phyloP scores from a whole-genome alignment of 2,797 vertebrate species.

The Odontamblyopus lacepedii region DNA sequence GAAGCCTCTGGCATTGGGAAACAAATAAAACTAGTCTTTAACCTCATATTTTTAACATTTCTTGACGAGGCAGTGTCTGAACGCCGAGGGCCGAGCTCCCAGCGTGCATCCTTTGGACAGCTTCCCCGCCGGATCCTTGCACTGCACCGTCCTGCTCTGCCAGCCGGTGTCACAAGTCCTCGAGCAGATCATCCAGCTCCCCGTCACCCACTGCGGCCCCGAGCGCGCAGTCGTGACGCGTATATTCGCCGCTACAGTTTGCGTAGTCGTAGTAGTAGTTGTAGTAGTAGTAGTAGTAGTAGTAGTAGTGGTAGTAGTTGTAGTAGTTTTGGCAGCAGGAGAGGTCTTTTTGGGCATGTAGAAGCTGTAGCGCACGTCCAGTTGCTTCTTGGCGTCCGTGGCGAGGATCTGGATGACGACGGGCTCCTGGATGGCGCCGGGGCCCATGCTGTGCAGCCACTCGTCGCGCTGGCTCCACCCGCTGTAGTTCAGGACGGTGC shows the following conservation, averaged over 20 bases:
- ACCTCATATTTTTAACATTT: constrained; percentile 82
- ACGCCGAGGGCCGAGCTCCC: constrained; percentile 87
- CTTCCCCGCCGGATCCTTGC: constrained; percentile 88
- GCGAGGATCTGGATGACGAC: constrained; percentile 92
- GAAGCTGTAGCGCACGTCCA: constrained; percentile 97
- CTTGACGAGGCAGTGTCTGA: constrained; percentile 92
- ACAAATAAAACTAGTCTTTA: background rate
- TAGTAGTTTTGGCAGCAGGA: constrained; percentile 17
- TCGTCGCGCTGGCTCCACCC: constrained; percentile 96
- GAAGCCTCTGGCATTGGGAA: constrained; percentile 15
- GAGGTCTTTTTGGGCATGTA: constrained; percentile 83
- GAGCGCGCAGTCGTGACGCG: constrained; percentile 37
- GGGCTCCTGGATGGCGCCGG: constrained; percentile 85
- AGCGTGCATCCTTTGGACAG: constrained; percentile 89
- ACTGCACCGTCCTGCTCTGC: constrained; percentile 98
- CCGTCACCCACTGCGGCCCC: constrained; percentile 88
- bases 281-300: constrained; percentile 40
- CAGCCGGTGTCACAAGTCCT: constrained; percentile 96
- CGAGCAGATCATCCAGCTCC: constrained; percentile 91
- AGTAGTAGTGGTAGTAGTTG: constrained; percentile 21
- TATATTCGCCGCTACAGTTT: constrained; percentile 38
- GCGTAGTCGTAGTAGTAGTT: constrained; percentile 30
- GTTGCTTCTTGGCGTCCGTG: constrained; percentile 86
- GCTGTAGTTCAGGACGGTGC: constrained; percentile 95
- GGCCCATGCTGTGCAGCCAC: constrained; percentile 92